phyloP scores from a whole-genome alignment of 2,888 invertebrate genomes.

The Hypomecis atomaria region DNA sequence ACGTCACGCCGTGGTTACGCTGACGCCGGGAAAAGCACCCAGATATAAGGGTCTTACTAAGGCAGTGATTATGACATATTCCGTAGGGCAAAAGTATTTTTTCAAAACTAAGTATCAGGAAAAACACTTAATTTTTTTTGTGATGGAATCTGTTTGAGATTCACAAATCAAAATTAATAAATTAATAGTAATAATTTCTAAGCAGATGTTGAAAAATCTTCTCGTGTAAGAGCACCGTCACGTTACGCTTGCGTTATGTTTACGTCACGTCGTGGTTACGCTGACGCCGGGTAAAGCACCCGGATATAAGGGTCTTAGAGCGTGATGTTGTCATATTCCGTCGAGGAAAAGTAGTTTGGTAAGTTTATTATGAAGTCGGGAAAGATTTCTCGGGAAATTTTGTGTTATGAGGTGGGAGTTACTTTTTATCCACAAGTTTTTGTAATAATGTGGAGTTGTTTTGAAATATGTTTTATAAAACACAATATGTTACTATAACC shows the following conservation, averaged over 20 bases:
- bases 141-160: too few species aligned
- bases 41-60: too few species aligned
- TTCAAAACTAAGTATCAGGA: too few species aligned
- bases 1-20: slow-evolving; percentile 14
- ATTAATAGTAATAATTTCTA: too few species aligned
- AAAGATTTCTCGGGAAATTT: slow-evolving; percentile 14
- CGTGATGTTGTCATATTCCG: slow-evolving; percentile 27
- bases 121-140: too few species aligned
- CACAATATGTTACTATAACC: too few species aligned
- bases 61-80: too few species aligned
- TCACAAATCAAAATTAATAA: too few species aligned
- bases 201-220: too few species aligned
- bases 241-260: slow-evolving; percentile 25
- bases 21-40: too few species aligned
- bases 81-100: slow-evolving; percentile 15
- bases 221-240: not conserved
- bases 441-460: too few species aligned
- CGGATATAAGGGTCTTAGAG: slow-evolving; percentile 22
- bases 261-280: slow-evolving; percentile 17
- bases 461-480: too few species aligned
- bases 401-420: slow-evolving; percentile 19
- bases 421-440: not conserved
- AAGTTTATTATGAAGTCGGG: slow-evolving; percentile 19
- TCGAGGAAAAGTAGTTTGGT: slow-evolving; percentile 28
- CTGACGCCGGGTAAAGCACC: slow-evolving; percentile 10